Base-by-base conservation (phyloP, 2,888 invertebrate genomes). In the Andrena marginata region DNA sequence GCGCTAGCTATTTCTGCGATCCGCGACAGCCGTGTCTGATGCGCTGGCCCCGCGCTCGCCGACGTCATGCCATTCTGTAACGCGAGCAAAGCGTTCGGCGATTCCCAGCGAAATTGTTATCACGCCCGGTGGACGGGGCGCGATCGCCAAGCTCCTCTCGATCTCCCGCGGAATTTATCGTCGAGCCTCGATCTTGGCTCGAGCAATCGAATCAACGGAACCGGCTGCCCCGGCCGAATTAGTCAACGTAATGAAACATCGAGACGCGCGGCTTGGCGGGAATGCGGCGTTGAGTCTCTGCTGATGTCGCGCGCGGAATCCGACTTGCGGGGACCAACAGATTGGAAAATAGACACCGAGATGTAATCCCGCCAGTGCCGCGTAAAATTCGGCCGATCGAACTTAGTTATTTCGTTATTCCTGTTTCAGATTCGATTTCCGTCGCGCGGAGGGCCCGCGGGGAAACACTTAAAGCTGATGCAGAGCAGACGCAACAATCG, bases 1-100 rank as follows among this genome's bases (percentile, higher is more conserved):
- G 83, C 64, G 64, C 77, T 76, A 85, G 85, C 85, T 88, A 88
- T 88, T 88, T 89, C 85, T 87, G 87, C 80, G 83, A 77, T 89
- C 79, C 81, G 31, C 83, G 85, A 77, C 84, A 74, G 77, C 74
- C 72, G 73, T 77, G 87, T 86, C 84, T 35, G 73, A 77, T 65
- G 63, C 51, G 81, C 79, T 64, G 79, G 42, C 73, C 75, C 72
- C 78, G 76, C 69, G 76, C 69, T 23, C 35, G 48, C 54, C 76
- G 77, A 78, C 82, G 71, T 73, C 74, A 65, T 74, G 68, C 82
- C 76, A 77, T 74, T 83, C 83, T 74, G 77, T 80, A 78, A 87
- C 68, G 74, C 73, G 84, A 77, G 78, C 86, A 77, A 80, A 83
- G 67, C 63, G 71, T 60, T 76, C 67, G 7, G 13, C 7, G 20